Percentiles rank a stretch among this genome's conserved stretches.
phyloP scores from a whole-genome alignment of 1,140 invertebrate species.

The Eueides isabella region DNA sequence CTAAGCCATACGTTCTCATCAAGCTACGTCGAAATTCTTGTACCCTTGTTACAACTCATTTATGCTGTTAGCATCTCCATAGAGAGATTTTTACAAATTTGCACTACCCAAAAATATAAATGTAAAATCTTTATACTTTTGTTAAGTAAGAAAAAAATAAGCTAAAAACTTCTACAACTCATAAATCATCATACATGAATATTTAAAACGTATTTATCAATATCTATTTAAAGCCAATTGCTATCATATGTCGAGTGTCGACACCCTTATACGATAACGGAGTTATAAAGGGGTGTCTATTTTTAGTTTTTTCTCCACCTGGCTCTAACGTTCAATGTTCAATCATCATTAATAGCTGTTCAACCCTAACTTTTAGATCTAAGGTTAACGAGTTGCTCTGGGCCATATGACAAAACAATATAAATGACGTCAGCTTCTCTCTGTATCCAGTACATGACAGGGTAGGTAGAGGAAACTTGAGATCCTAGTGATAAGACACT shows the following conservation, averaged over 20 bases:
- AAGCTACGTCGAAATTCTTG: no score
- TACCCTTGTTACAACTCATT: no score
- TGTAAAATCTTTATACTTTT: no score
- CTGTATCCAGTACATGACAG: neutral
- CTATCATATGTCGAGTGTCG: neutral
- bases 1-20: no score
- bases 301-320: slow-evolving; percentile 16
- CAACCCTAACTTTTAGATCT: slow-evolving; percentile 1
- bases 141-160: no score
- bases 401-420: neutral
- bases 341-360: slow-evolving; percentile 19
- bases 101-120: no score
- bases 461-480: neutral
- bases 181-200: neutral
- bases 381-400: slow-evolving; percentile 12
- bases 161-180: neutral
- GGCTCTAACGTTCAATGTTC: slow-evolving; percentile 14
- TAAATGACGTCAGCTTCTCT: neutral
- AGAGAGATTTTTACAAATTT: no score
- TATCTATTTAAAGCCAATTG: neutral
- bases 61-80: no score
- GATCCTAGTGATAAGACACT: neutral
- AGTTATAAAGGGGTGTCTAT: slow-evolving; percentile 23
- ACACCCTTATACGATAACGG: neutral
- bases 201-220: neutral